These are phyloP conservation scores for Tachycineta bicolor DNA, from an alignment of 2,113 vertebrate genomes.

Conservation along the genomic window DNA sequence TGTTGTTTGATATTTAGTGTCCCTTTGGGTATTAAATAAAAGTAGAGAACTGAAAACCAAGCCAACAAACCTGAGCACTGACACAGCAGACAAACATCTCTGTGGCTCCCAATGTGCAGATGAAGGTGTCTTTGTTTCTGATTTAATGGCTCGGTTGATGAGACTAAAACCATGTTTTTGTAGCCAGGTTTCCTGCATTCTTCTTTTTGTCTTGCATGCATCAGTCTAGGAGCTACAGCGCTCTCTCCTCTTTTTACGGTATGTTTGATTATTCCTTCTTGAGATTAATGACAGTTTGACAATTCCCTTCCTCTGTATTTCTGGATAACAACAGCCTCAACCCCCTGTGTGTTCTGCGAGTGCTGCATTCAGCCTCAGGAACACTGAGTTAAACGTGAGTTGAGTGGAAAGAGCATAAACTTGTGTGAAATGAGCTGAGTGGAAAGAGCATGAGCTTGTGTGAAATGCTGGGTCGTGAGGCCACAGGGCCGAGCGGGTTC, in stretches of 20 bases:
- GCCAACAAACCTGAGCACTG: neutral
- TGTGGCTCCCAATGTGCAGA: neutral
- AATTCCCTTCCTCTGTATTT: neutral
- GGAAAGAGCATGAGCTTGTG: neutral
- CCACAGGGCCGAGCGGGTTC: neutral
- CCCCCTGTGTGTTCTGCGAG: neutral
- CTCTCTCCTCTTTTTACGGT: neutral
- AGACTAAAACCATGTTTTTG: neutral
- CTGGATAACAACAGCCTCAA: neutral
- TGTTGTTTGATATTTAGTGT: neutral
- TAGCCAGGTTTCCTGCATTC: neutral
- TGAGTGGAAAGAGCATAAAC: neutral
- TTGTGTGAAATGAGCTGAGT: neutral
- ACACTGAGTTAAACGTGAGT: accelerated
- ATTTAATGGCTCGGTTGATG: neutral
- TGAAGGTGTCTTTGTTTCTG: neutral
- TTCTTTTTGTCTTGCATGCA: neutral
- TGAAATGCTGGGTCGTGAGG: accelerated
- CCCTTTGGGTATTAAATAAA: neutral
- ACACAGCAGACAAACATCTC: neutral
- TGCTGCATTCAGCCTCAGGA: accelerated
- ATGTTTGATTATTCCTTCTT: neutral
- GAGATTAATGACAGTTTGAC: constrained; percentile 23
- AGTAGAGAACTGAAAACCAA: neutral
- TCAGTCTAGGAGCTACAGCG: neutral